Evolutionary conservation across 2,113 vertebrate species (phyloP), one percentile per base, ranked within the genome.

Genomic region (Cinclus cinclus): DNA sequence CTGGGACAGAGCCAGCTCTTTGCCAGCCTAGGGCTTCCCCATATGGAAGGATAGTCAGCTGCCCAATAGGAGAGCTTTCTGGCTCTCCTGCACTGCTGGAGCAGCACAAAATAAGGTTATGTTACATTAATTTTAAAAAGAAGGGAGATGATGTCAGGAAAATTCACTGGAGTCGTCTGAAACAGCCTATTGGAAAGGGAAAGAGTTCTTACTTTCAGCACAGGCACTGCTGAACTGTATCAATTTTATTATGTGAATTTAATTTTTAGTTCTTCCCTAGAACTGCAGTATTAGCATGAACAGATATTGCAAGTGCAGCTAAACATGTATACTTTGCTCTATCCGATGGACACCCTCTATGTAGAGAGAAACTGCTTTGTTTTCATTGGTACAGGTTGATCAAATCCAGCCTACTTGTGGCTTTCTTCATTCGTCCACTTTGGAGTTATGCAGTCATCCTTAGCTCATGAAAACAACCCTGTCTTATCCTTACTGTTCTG

Each of bases 11-110:
- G 95, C 95, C 89, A 91, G 68, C 71, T 83, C 55, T 83, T 89
- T 83, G 96, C 90, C 92, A 88, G 59, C 87, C 90, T 67, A 44
- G 63, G 87, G 88, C 77, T 96, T 94, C 68, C 85, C 90, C 88
- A 67, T 94, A 83, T 94, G 94, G 84, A 94, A 74, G 56, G 42
- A 52, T n/a, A 79, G 85, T 94, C 67, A 92, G 24, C 71, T 94
- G 64, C 75, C 68, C 89, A 46, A 68, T 28, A 91, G 78, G 78
- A 87, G 71, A 88, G 84, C 46, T 89, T 87, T 83, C 63, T 80
- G 59, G 7, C 2, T 37, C 19, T 74, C 47, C 47, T 63, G 70
- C 89, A 8, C 74, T 92, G 89, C 70, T 89, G 91, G 87, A 95
- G 65, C 78, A 88, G 82, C 75, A 86, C 50, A 80, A 67, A 88